Evolutionary conservation across 2,797 vertebrate species (phyloP), one percentile per base, ranked within the genome.

Genomic region (Microctenopoma steveboyesi): DNA sequence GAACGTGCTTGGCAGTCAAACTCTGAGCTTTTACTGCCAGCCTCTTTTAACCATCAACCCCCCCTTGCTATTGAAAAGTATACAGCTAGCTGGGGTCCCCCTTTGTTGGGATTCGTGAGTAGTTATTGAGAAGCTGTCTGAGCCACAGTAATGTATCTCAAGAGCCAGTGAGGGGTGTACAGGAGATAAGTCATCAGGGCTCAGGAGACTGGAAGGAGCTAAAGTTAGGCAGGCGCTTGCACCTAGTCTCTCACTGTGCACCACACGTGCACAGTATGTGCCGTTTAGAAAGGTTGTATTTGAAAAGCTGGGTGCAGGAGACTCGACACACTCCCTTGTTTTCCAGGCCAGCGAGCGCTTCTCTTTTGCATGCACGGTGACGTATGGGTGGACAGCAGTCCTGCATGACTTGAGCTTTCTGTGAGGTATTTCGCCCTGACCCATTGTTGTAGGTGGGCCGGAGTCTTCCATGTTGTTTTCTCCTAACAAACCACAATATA

Each of bases 1-100:
- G 83, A 90, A 91, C 89, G 86, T 91, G 90, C 90, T 90, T 91
- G 89, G 89, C 89, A 92, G 83, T 79, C 86, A 76, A 53, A 83
- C 76, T 51, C 75, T 16, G 55, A 84, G 82, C 82, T 92, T 92
- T 92, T 89, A 90, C 84, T 91, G 86, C 84, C 81, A 89, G 78
- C 76, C 67, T 81, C 78, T 87, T 86, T 84, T 82, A 82, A 84
- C 87, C 82, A 75, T 89, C 86, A 86, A 72, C 81, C 75, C 67
- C 75, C 62, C 65, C 54, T 30, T 40, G 69, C 81, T 81, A 70
- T 88, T 87, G 81, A 75, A 85, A 87, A 83, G 72, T 78, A 72
- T 60, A 82, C 64, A 75, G 82, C 82, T 74, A 76, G 69, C 76
- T 33, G 49, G 76, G 82, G 67, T 86, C 63, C 67, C 59, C 78